A percentile compares a stretch with the other conserved stretches of the same genome.
These are phyloP conservation scores for Rhagoletis pomonella DNA, from an alignment of 1,140 invertebrate species.

Conservation along the genomic window DNA sequence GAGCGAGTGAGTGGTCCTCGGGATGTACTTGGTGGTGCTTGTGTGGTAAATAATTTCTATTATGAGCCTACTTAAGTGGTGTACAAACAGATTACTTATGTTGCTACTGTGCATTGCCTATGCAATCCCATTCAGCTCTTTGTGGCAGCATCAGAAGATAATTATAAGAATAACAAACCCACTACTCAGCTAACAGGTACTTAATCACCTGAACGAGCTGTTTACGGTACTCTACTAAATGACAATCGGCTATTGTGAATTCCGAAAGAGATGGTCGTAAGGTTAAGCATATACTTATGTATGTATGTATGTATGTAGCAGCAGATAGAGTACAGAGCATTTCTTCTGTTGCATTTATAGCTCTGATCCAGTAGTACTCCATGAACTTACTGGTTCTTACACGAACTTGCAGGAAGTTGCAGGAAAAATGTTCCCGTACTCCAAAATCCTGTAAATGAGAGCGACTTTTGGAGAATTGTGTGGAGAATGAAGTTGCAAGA, in stretches of 20 bases:
- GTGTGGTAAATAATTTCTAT: constrained; percentile 46
- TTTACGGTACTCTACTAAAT: background rate
- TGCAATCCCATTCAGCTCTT: constrained; percentile 17
- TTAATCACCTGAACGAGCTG: background rate
- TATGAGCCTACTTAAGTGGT: constrained; percentile 35
- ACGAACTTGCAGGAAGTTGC: too few species aligned
- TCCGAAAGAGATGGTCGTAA: background rate
- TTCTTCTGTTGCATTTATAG: too few species aligned
- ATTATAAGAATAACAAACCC: constrained; percentile 11
- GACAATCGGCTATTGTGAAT: background rate
- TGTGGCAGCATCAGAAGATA: background rate
- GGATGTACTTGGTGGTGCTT: background rate
- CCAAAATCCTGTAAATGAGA: too few species aligned
- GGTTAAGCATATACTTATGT: background rate
- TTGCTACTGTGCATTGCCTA: background rate
- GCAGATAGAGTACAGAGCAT: too few species aligned
- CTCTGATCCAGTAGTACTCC: too few species aligned
- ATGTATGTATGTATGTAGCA: background rate
- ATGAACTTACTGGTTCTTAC: too few species aligned
- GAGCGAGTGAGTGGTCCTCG: background rate
- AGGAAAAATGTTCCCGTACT: too few species aligned
- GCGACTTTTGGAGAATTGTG: too few species aligned
- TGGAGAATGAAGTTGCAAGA: too few species aligned
- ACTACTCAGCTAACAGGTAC: background rate
- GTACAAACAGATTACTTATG: constrained; percentile 36